A percentile compares a stretch with the other conserved stretches of the same genome.
These are phyloP conservation scores for Odontothrips loti DNA, from an alignment of 2,888 invertebrate genomes.

Conservation along the genomic window DNA sequence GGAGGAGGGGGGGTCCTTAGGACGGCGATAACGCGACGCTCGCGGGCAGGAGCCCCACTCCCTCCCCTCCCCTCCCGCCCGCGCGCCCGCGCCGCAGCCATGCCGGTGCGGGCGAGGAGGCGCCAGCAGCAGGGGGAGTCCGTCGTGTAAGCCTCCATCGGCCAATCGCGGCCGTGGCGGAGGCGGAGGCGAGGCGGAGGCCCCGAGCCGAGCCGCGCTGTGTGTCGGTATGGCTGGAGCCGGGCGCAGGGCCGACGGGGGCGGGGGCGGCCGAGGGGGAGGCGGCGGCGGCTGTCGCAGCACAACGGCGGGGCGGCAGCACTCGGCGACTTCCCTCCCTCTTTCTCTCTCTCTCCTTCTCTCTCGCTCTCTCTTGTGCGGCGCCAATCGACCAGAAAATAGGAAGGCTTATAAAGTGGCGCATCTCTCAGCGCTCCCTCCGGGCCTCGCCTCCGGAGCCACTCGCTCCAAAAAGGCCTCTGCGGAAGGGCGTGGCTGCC, in stretches of 20 bases:
- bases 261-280: neutral
- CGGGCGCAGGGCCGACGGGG: neutral
- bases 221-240: no score
- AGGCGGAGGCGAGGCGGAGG: no score
- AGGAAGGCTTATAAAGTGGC: constrained; percentile 22
- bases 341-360: neutral
- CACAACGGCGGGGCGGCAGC: neutral
- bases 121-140: neutral
- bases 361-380: neutral
- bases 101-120: neutral
- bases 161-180: neutral
- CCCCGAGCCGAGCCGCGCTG: no score
- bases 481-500: no score
- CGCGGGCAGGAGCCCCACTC: neutral
- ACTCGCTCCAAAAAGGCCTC: neutral
- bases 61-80: neutral
- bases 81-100: neutral
- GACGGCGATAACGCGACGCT: constrained; percentile 3
- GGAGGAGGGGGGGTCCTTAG: neutral
- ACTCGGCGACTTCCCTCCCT: no score
- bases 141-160: neutral
- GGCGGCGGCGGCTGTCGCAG: neutral
- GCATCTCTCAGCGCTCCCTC: neutral
- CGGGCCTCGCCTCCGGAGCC: neutral
- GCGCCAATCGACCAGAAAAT: constrained; percentile 21